phyloP scores from a whole-genome alignment of 35 echinoderm and acorn worm genomes.

The Stichopus chloronotus region DNA sequence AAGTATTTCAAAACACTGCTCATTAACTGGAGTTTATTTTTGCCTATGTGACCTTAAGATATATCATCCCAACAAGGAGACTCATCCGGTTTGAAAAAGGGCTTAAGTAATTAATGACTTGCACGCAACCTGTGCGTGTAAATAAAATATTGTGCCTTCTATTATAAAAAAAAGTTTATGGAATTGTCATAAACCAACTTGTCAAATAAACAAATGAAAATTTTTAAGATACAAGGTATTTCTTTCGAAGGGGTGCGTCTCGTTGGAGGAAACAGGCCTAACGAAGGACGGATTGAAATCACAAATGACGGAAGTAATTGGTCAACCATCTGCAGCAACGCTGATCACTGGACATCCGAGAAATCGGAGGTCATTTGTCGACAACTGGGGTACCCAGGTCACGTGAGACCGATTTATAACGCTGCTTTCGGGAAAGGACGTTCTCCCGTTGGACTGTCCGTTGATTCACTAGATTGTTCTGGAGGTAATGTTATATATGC shows the following conservation, averaged over 20 bases:
- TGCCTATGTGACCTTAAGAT: too few species aligned
- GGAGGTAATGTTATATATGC: background rate
- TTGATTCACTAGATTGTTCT: background rate
- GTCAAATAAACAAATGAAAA: too few species aligned
- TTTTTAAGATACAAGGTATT: too few species aligned
- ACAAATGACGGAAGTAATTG: background rate
- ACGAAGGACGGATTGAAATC: constrained; percentile 43
- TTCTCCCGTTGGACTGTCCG: background rate
- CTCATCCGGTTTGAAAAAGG: too few species aligned
- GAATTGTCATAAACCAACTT: too few species aligned
- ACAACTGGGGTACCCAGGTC: constrained; percentile 33
- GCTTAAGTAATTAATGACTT: too few species aligned
- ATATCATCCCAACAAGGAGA: too few species aligned
- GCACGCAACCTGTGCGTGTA: too few species aligned
- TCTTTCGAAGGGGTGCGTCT: background rate
- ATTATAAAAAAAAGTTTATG: too few species aligned
- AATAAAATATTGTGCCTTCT: too few species aligned
- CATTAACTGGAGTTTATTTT: too few species aligned
- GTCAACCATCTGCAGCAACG: constrained; percentile 5
- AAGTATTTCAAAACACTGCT: too few species aligned
- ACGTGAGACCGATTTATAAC: background rate
- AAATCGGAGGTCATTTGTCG: constrained; percentile 25
- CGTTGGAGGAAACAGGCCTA: background rate
- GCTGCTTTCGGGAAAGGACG: background rate
- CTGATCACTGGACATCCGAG: background rate